Conservation (phyloP, 2,113 vertebrate genomes). For the Clinocottus analis region DNA sequence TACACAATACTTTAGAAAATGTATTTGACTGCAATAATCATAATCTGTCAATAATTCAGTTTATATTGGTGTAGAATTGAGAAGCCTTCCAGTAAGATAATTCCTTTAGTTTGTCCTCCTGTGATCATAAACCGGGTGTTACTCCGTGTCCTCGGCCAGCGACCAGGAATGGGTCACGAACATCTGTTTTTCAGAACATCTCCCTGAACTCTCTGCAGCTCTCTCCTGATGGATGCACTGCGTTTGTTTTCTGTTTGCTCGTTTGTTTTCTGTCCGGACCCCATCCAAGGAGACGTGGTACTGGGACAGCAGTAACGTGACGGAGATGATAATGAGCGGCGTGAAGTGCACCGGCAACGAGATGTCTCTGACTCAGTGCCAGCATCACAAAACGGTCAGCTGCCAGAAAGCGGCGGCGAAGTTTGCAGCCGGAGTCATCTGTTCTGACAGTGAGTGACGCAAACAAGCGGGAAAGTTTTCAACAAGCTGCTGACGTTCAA, state of each 20-base stretch:
- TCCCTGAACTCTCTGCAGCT: slow-evolving; percentile 16
- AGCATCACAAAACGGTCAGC: slow-evolving; percentile 87
- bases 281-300: slow-evolving; percentile 96
- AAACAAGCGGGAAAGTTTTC: not conserved
- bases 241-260: slow-evolving; percentile 5
- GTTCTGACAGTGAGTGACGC: slow-evolving; percentile 92
- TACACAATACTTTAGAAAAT: not conserved
- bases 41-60: not conserved
- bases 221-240: slow-evolving; percentile 7
- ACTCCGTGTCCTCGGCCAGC: slow-evolving; percentile 3
- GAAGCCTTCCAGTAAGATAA: not conserved
- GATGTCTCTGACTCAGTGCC: slow-evolving; percentile 91
- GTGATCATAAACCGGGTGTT: not conserved
- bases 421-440: slow-evolving; percentile 95
- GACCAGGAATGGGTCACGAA: slow-evolving; percentile 38
- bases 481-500: no score
- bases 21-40: not conserved
- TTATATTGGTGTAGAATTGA: not conserved
- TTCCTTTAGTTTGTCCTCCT: not conserved
- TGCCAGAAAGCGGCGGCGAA: slow-evolving; percentile 88
- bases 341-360: slow-evolving; percentile 91
- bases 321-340: slow-evolving; percentile 93
- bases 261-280: slow-evolving; percentile 11
- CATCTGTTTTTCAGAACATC: slow-evolving; percentile 43
- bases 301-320: slow-evolving; percentile 94